phyloP scores from a whole-genome alignment of 2,888 invertebrate species.

The Caenorhabditis becei region DNA sequence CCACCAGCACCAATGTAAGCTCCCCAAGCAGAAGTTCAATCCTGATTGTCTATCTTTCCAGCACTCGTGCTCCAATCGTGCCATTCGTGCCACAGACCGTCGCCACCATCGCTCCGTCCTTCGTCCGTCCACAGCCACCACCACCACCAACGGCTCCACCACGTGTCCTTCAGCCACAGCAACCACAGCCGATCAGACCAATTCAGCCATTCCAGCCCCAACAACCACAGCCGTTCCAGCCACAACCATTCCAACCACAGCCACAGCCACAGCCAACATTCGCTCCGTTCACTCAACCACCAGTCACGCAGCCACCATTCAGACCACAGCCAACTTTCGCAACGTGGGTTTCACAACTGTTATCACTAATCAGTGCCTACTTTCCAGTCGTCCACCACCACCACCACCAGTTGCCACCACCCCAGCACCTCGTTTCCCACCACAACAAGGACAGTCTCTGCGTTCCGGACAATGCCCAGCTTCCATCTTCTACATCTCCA shows the following conservation, averaged over 20 bases:
- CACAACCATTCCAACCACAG: slow-evolving; percentile 32
- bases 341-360: slow-evolving; percentile 11
- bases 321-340: slow-evolving; percentile 59
- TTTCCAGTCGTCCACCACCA: slow-evolving; percentile 42
- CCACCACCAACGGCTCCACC: slow-evolving; percentile 61
- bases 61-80: slow-evolving; percentile 38
- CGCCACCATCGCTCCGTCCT: slow-evolving; percentile 48
- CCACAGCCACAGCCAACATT: slow-evolving; percentile 64
- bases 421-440: slow-evolving; percentile 67
- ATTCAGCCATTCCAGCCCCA: slow-evolving; percentile 58
- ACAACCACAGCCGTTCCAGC: slow-evolving; percentile 51
- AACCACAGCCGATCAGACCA: slow-evolving; percentile 61
- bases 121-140: slow-evolving; percentile 49
- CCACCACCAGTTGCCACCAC: slow-evolving; percentile 51
- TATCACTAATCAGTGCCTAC: neutral
- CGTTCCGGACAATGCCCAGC: slow-evolving; percentile 73
- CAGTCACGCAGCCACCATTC: slow-evolving; percentile 64
- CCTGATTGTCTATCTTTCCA: slow-evolving; percentile 16
- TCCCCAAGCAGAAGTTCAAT: neutral
- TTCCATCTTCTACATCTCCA: slow-evolving; percentile 79
- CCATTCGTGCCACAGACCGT: slow-evolving; percentile 53
- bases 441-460: slow-evolving; percentile 63
- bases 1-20: slow-evolving; percentile 46
- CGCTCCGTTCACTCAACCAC: slow-evolving; percentile 25
- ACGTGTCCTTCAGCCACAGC: slow-evolving; percentile 56